phyloP scores from a whole-genome alignment of 2,888 invertebrate species.

The Selenia dentaria region DNA sequence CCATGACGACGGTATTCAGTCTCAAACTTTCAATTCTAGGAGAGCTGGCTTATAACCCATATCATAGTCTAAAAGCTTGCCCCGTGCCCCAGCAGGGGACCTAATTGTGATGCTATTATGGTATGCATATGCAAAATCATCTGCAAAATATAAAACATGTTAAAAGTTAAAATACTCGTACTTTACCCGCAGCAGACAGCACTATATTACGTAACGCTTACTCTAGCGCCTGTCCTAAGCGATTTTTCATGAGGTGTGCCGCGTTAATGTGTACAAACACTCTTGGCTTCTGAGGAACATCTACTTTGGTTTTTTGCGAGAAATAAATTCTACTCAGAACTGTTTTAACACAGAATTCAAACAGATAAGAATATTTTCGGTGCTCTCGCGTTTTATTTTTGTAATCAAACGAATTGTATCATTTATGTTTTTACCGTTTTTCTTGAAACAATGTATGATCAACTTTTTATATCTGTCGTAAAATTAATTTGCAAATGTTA shows the following conservation, averaged over 20 bases:
- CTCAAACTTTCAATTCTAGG: too few relatives aligned
- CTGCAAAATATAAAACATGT: conserved; percentile 24
- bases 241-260: conserved; percentile 80
- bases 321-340: conserved; percentile 78
- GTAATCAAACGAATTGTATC: conserved; percentile 31
- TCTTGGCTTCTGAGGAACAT: conserved; percentile 70
- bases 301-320: conserved; percentile 72
- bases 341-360: conserved; percentile 61
- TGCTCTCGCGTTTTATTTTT: conserved; percentile 28
- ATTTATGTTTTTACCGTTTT: conserved; percentile 29
- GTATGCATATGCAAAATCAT: too few relatives aligned
- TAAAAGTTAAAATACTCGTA: conserved; percentile 34
- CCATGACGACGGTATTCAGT: too few relatives aligned
- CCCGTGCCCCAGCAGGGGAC: too few relatives aligned
- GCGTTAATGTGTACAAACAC: conserved; percentile 82
- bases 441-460: conserved; percentile 27
- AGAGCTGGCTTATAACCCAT: too few relatives aligned
- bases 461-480: conserved; percentile 17
- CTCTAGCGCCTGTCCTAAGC: conserved; percentile 71
- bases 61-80: too few relatives aligned
- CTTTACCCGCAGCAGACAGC: conserved; percentile 34
- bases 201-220: conserved; percentile 52
- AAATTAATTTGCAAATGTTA: conserved; percentile 12
- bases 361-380: conserved; percentile 53
- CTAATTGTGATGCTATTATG: too few relatives aligned